Conservation (phyloP, 2,888 invertebrate species). For the Lepidocyrtoides sp. region DNA sequence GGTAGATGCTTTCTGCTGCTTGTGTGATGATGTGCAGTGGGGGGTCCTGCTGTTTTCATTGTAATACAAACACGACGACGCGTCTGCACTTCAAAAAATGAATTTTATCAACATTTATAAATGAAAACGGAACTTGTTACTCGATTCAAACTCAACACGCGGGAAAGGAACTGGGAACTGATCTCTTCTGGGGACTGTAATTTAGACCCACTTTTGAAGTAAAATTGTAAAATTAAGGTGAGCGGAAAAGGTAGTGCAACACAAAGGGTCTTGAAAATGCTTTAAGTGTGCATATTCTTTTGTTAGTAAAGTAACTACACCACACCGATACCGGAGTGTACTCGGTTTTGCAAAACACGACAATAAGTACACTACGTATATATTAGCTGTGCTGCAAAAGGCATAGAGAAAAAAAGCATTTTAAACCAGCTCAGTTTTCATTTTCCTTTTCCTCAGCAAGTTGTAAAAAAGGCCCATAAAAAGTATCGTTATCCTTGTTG, state of each 20-base stretch:
- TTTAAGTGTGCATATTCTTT: conserved; percentile 46
- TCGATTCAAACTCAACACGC: too few relatives aligned
- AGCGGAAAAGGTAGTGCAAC: background rate
- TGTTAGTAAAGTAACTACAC: conserved; percentile 46
- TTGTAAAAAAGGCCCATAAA: conserved; percentile 63
- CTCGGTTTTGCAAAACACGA: background rate
- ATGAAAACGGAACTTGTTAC: too few relatives aligned
- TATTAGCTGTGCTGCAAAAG: background rate
- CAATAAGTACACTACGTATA: background rate
- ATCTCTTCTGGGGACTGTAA: too few relatives aligned
- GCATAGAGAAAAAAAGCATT: background rate
- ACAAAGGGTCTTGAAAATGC: background rate
- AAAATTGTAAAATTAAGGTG: background rate
- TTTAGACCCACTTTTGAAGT: background rate
- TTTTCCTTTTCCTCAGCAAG: conserved; percentile 29
- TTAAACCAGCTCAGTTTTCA: conserved; percentile 64
- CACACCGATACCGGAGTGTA: background rate
- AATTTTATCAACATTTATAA: too few relatives aligned
- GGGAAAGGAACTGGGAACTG: too few relatives aligned
- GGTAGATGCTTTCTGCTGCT: too few relatives aligned
- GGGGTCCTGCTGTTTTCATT: too few relatives aligned
- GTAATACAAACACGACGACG: too few relatives aligned
- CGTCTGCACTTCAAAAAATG: too few relatives aligned
- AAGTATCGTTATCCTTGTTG: conserved; percentile 48
- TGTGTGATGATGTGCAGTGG: background rate